Evolutionary conservation across 2,797 vertebrate genomes (phyloP), one percentile per base, ranked within the genome.

Genomic region (Lycodopsis pacificus): DNA sequence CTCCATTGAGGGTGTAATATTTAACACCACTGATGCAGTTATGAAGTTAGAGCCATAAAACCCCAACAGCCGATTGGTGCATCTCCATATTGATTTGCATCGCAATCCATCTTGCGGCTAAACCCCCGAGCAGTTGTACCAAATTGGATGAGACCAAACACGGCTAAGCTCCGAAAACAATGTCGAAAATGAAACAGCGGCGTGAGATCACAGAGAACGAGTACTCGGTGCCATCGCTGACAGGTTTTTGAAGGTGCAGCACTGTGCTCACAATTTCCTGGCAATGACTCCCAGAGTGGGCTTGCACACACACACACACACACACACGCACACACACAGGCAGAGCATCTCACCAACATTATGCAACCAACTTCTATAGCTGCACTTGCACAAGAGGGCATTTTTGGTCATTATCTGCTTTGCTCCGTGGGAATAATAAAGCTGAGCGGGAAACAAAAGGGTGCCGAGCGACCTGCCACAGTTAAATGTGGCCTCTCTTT

Each of bases 341-440:
- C 71, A 81, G 72, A 91, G 86, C 82, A 85, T 83, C 86, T 88
- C 89, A 89, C 82, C 73, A 87, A 87, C 80, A 94, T 94, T 94
- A 94, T 93, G 89, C 91, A 93, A 94, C 89, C 82, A 81, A 89
- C 87, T 91, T 89, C 82, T 86, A 86, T 79, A 75, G 84, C 88
- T 88, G 79, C 86, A 79, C 86, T 86, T 75, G 80, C 85, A 83
- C 85, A 85, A 76, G 83, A 85, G 85, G 79, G 81, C 77, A 79
- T 89, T 90, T 82, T 82, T 82, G 80, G 76, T 79, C 85, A 85
- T 89, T 89, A 81, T 90, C 83, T 87, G 80, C 71, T 89, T 34
- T 40, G 76, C 89, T 88, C 62, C 8, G 59, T 79, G 80, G 85
- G 83, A 78, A 85, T 77, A 64, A 51, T 67, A 77, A 71, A 76